Percentiles rank a stretch among this genome's conserved stretches.
These are phyloP conservation scores for Hyposoter didymator DNA, from an alignment of 2,888 invertebrate species.

Conservation along the genomic window DNA sequence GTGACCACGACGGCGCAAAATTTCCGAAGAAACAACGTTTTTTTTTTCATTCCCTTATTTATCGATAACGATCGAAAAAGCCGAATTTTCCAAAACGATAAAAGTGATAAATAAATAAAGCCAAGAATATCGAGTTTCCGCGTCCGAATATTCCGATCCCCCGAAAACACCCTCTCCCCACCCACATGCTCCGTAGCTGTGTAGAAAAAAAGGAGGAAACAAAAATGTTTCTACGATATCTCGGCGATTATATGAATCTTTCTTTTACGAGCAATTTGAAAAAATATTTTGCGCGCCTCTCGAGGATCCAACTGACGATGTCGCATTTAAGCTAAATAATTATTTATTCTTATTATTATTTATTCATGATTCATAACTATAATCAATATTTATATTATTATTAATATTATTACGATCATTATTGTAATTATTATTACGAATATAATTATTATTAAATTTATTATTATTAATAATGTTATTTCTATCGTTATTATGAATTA, in stretches of 20 bases:
- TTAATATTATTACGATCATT: neutral
- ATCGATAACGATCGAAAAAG: neutral
- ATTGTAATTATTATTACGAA: neutral
- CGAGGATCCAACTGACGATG: conserved; percentile 29
- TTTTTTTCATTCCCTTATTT: too few species aligned
- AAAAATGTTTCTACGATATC: neutral
- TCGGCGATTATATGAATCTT: neutral
- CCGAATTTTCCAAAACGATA: neutral
- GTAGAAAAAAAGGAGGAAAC: too few species aligned
- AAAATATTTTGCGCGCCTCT: conserved; percentile 41
- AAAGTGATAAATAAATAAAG: neutral
- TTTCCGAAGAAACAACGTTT: too few species aligned
- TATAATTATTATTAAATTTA: neutral
- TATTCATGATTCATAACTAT: conserved; percentile 2
- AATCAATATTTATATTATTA: neutral
- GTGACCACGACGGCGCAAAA: too few species aligned
- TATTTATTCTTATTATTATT: neutral
- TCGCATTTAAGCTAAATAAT: conserved; percentile 29
- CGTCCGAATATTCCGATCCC: neutral
- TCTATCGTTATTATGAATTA: conserved; percentile 6
- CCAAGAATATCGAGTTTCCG: neutral
- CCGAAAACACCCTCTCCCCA: neutral
- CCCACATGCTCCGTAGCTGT: neutral
- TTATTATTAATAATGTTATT: conserved; percentile 21
- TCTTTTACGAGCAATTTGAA: conserved; percentile 55